These are phyloP conservation scores for Plemyria rubiginata DNA, from an alignment of 2,888 invertebrate species.

Conservation along the genomic window DNA sequence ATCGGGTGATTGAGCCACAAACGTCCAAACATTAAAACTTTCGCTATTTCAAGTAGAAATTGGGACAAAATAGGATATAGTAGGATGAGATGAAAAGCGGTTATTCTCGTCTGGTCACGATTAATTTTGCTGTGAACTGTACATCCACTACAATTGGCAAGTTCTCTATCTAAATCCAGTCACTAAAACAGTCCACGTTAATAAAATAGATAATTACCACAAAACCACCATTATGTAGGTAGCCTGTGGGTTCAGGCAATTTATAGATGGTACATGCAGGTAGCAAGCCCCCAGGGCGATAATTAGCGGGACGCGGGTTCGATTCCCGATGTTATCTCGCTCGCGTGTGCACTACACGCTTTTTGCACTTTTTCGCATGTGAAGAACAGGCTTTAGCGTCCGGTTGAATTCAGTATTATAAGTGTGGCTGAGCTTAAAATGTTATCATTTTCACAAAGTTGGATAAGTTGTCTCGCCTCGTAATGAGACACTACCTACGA, in stretches of 20 bases:
- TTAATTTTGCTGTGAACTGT: no score
- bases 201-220: conserved; percentile 24
- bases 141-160: no score
- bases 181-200: conserved; percentile 2
- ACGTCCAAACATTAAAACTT: no score
- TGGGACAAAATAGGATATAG: no score
- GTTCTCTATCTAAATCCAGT: no score
- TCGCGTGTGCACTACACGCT: conserved; percentile 46
- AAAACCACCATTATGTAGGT: conserved; percentile 13
- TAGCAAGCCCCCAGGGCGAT: conserved; percentile 38
- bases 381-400: conserved; percentile 25
- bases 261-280: conserved; percentile 30
- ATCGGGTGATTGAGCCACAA: no score
- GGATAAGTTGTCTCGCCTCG: not conserved
- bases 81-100: no score
- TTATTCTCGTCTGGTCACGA: no score
- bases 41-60: no score
- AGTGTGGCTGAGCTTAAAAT: conserved; percentile 2
- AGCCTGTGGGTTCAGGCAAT: conserved; percentile 25
- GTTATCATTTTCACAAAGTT: not conserved
- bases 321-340: conserved; percentile 49
- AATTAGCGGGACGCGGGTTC: conserved; percentile 49
- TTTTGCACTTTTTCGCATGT: conserved; percentile 35
- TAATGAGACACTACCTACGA: not conserved
- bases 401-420: conserved; percentile 17